Evolutionary conservation across 2,888 invertebrate genomes (phyloP), one percentile per base, ranked within the genome.

Genomic region (Euphydryas editha): DNA sequence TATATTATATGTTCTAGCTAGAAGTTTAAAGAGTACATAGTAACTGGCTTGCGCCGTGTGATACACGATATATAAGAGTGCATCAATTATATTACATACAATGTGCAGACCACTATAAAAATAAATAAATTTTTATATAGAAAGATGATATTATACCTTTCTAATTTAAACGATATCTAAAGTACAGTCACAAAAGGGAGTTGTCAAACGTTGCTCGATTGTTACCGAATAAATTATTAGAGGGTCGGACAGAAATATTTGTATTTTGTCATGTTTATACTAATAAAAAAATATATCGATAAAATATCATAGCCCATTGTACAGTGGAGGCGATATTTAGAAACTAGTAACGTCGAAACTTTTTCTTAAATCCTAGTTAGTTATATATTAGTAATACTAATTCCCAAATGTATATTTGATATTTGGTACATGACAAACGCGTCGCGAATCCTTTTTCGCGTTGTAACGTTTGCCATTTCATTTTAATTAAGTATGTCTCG

Each of bases 251-350:
- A 85, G 80, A 87, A 82, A 87, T 87, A 20, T 89, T 90, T 89
- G 90, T 92, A 92, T 92, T 92, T 92, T 92, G 86, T 89, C 92
- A 92, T 85, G 85, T 92, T 91, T 92, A 91, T 92, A 92, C 90
- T 83, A 90, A 88, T 84, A 83, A 51, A 85, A n/a, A n/a, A 86
- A 88, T 91, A 90, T 91, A 90, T 91, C 89, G 89, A 87, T 86
- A 82, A 81, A 87, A 86, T 91, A 90, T 89, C 88, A 88, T 91
- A 90, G 90, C 90, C 90, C 91, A 87, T 87, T 91, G 91, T 92
- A 92, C 88, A 90, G 90, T 82, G 79, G 90, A 91, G 88, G 79
- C 80, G 83, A 84, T 90, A 87, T 86, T 86, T 90, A 90, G 86
- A 76, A 78, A 84, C 82, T 90, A 90, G 86, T 85, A 80, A 85